Conservation (phyloP, 2,113 vertebrate genomes). For the Sigmodon hispidus region DNA sequence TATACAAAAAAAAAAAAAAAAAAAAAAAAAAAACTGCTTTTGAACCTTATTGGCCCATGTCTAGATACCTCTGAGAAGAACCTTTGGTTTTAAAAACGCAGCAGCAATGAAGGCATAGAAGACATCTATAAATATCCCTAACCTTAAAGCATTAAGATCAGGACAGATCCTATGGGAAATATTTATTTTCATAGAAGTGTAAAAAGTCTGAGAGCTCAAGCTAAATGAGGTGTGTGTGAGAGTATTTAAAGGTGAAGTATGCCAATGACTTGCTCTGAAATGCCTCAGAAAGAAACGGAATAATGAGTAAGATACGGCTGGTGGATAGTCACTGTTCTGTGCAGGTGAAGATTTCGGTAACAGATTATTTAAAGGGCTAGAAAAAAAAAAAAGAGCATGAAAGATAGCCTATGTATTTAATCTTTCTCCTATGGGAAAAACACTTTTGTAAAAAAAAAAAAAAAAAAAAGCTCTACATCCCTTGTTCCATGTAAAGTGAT, state of each 20-base stretch:
- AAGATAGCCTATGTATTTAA: background rate
- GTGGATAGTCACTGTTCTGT: background rate
- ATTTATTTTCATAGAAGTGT: constrained; percentile 24
- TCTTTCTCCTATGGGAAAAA: constrained; percentile 42
- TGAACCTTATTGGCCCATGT: background rate
- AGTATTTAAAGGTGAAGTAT: background rate
- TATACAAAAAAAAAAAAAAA: background rate
- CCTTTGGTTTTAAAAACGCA: background rate
- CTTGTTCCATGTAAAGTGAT: background rate
- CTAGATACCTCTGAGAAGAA: background rate
- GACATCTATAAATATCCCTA: background rate
- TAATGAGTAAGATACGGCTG: background rate
- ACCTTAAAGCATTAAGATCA: constrained; percentile 17
- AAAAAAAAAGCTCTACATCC: constrained; percentile 10
- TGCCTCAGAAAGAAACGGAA: background rate
- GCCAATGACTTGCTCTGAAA: background rate
- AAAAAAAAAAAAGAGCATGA: background rate
- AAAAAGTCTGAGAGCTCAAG: constrained; percentile 9
- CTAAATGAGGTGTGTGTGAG: background rate
- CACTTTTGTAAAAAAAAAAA: background rate
- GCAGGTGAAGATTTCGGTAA: background rate
- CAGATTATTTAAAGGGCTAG: background rate
- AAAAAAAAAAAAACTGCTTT: background rate
- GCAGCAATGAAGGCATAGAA: background rate
- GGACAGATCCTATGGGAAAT: background rate